Conservation (phyloP, 2,797 vertebrate species). For the Trematomus bernacchii region DNA sequence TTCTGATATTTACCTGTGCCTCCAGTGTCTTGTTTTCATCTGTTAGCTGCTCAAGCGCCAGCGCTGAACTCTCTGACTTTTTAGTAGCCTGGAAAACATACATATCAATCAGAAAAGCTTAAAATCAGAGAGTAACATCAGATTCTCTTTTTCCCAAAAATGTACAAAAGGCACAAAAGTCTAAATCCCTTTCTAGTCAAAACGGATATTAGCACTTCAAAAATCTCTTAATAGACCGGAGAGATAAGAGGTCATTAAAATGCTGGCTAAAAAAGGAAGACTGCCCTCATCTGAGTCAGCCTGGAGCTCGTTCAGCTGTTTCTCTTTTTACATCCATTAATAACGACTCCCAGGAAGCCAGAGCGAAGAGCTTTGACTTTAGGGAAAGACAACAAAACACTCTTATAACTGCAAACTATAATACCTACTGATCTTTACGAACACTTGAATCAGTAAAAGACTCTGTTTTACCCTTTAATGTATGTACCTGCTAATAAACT, state of each 20-base stretch:
- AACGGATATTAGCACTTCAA: slow-evolving; percentile 7
- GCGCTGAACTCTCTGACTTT: slow-evolving; percentile 76
- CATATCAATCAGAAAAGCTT: not conserved
- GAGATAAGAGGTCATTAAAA: slow-evolving; percentile 16
- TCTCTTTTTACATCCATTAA: slow-evolving; percentile 25
- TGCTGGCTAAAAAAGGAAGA: slow-evolving; percentile 27
- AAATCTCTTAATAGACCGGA: slow-evolving; percentile 22
- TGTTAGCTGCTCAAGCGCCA: slow-evolving; percentile 73
- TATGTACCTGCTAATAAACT: not conserved
- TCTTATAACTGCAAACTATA: not conserved
- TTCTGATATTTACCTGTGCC: slow-evolving; percentile 81
- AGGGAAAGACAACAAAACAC: slow-evolving; percentile 8
- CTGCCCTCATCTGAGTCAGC: slow-evolving; percentile 6
- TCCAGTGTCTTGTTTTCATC: slow-evolving; percentile 60
- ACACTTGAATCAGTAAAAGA: not conserved
- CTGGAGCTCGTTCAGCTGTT: slow-evolving; percentile 14
- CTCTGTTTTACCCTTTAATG: not conserved
- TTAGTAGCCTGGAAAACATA: slow-evolving; percentile 75
- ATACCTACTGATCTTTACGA: not conserved
- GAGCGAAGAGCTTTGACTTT: slow-evolving; percentile 25
- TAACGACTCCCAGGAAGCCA: slow-evolving; percentile 15
- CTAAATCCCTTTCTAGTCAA: not conserved
- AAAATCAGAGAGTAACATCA: not conserved
- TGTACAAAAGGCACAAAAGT: not conserved
- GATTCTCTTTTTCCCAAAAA: not conserved